phyloP scores from a whole-genome alignment of 2,888 invertebrate genomes.

The Perithous albicinctus region DNA sequence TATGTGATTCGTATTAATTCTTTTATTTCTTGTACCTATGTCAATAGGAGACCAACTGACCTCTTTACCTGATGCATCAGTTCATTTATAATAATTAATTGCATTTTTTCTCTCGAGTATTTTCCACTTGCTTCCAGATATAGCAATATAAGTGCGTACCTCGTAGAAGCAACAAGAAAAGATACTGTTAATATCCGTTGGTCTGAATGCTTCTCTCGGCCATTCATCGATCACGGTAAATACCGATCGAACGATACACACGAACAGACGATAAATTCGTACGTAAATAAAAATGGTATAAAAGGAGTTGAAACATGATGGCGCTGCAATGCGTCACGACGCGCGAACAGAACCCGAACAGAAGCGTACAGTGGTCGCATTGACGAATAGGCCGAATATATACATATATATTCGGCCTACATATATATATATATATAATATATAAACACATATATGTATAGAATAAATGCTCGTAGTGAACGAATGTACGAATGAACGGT shows the following conservation, averaged over 20 bases:
- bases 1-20: too few relatives aligned
- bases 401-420: background rate
- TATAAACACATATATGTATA: too few relatives aligned
- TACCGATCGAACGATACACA: slow-evolving; percentile 52
- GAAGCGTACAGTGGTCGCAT: slow-evolving; percentile 57
- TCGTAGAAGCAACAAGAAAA: slow-evolving; percentile 30
- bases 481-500: slow-evolving; percentile 47
- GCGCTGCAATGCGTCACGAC: slow-evolving; percentile 62
- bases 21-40: too few relatives aligned
- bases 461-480: slow-evolving; percentile 27
- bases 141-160: background rate
- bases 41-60: too few relatives aligned
- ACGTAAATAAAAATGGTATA: slow-evolving; percentile 57
- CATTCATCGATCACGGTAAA: slow-evolving; percentile 53
- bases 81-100: background rate
- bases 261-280: slow-evolving; percentile 32
- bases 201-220: slow-evolving; percentile 4
- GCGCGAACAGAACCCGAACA: slow-evolving; percentile 41
- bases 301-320: slow-evolving; percentile 56
- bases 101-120: background rate
- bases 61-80: too few relatives aligned
- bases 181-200: slow-evolving; percentile 19
- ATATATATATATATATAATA: slow-evolving; percentile 21
- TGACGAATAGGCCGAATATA: slow-evolving; percentile 56
- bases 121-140: background rate